Percentiles rank a stretch among this genome's conserved stretches.
Evolutionary conservation across 2,797 vertebrate species (phyloP).

Genomic region (Microctenopoma lineatum): DNA sequence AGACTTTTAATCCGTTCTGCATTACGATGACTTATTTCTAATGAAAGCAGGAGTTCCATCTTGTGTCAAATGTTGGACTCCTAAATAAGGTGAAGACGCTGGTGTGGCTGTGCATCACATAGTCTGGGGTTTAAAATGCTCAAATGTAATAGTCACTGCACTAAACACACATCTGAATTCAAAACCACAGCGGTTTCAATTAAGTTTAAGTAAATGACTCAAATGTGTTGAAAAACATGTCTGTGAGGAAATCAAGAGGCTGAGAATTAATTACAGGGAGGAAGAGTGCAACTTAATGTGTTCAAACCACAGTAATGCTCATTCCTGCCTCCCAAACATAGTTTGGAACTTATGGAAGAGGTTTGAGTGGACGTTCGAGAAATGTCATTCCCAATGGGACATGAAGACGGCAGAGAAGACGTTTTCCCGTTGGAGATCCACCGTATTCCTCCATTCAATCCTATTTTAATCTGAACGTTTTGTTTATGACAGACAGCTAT

Average conservation of each 20-base stretch:
- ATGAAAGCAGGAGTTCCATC: not conserved
- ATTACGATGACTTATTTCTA: not conserved
- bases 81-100: slow-evolving; percentile 7
- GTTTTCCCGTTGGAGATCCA: slow-evolving; percentile 10
- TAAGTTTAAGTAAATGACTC: slow-evolving; percentile 38
- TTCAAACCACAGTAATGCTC: slow-evolving; percentile 48
- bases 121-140: slow-evolving; percentile 21
- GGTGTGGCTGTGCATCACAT: not conserved
- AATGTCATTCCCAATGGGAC: slow-evolving; percentile 1
- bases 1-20: not conserved
- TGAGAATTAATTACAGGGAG: slow-evolving; percentile 55
- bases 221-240: slow-evolving; percentile 70
- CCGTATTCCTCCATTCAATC: not conserved
- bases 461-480: not conserved
- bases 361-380: slow-evolving; percentile 11
- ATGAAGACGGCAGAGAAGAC: not conserved
- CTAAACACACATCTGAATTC: slow-evolving; percentile 39
- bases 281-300: slow-evolving; percentile 58
- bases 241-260: slow-evolving; percentile 51
- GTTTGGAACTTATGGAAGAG: slow-evolving; percentile 46
- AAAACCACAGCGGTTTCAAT: slow-evolving; percentile 38
- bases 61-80: too few relatives aligned
- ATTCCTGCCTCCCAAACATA: slow-evolving; percentile 48
- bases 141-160: slow-evolving; percentile 46
- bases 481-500: not conserved